phyloP scores from a whole-genome alignment of 2,113 vertebrate species.

The Axis porcinus region DNA sequence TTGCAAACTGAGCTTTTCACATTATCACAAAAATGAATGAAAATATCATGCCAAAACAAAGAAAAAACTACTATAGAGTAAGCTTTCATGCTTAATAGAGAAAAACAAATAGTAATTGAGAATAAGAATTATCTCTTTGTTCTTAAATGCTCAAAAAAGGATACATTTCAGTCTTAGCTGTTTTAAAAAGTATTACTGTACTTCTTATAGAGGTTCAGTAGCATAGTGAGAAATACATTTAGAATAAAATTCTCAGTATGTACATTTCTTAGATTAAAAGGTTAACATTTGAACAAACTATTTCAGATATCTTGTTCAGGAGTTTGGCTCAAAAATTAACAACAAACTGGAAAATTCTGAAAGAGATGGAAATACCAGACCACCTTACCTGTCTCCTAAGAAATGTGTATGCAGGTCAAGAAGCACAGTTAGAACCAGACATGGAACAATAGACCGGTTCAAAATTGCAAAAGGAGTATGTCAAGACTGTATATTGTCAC shows the following conservation, averaged over 20 bases:
- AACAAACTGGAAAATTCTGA: neutral
- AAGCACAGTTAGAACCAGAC: neutral
- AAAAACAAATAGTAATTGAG: neutral
- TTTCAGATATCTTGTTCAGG: constrained; percentile 14
- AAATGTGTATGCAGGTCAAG: neutral
- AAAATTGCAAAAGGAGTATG: neutral
- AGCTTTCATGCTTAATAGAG: neutral
- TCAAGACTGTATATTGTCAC: neutral
- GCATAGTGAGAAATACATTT: neutral
- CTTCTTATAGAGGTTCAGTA: neutral
- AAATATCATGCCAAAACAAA: neutral
- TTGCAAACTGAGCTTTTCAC: neutral
- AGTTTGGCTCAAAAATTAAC: constrained; percentile 6
- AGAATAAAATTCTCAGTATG: constrained; percentile 8
- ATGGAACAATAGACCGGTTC: neutral
- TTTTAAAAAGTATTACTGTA: neutral
- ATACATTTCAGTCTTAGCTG: neutral
- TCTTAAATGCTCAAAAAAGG: neutral
- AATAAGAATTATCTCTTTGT: neutral
- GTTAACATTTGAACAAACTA: constrained; percentile 26
- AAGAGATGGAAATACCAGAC: neutral
- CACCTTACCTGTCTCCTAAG: neutral
- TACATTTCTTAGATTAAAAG: constrained; percentile 27
- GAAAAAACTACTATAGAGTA: neutral
- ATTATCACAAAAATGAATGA: neutral